phyloP scores from a whole-genome alignment of 2,113 vertebrate species.

The Rhegmatorhina hoffmannsi region DNA sequence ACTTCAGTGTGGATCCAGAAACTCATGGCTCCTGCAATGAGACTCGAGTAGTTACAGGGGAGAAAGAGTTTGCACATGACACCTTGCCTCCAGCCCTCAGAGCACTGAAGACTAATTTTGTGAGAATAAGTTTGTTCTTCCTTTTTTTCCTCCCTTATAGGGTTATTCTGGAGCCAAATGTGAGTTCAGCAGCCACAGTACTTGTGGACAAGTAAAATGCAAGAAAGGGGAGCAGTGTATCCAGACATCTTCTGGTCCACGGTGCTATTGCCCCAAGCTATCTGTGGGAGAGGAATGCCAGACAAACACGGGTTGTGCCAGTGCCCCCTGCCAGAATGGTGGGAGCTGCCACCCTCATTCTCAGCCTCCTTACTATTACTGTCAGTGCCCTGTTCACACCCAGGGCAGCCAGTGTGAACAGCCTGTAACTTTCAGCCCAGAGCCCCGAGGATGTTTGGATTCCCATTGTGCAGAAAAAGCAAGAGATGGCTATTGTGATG shows the following conservation, averaged over 20 bases:
- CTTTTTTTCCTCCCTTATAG: constrained; percentile 23
- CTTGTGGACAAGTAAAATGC: constrained; percentile 82
- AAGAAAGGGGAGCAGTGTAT: constrained; percentile 84
- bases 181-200: constrained; percentile 78
- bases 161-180: constrained; percentile 87
- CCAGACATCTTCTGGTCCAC: constrained; percentile 66
- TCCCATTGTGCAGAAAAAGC: constrained; percentile 74
- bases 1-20: not conserved
- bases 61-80: not conserved
- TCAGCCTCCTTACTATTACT: constrained; percentile 77
- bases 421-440: not conserved
- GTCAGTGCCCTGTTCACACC: constrained; percentile 77
- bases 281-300: constrained; percentile 82
- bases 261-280: constrained; percentile 82
- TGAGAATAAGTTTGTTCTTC: not conserved
- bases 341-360: constrained; percentile 81
- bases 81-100: not conserved
- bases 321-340: constrained; percentile 81
- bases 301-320: constrained; percentile 69
- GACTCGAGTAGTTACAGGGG: not conserved
- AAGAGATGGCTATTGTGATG: constrained; percentile 83
- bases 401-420: constrained; percentile 81
- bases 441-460: constrained; percentile 74
- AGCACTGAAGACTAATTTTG: not conserved
- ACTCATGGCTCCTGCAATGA: not conserved